Evolutionary conservation across 2,888 invertebrate species (phyloP), one percentile per base, ranked within the genome.

Genomic region (Erebia aethiops): DNA sequence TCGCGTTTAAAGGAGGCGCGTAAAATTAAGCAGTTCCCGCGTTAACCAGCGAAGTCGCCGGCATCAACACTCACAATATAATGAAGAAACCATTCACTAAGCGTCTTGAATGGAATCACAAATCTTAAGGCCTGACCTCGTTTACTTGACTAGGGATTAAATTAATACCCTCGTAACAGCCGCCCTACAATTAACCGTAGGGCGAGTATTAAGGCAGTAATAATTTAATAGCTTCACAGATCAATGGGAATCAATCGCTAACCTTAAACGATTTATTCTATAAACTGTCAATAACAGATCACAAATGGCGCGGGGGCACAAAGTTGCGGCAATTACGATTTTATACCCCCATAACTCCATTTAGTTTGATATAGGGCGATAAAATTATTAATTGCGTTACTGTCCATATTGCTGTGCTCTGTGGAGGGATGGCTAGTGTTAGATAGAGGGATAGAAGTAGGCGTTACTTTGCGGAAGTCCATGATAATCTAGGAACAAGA

Each of bases 251-350:
- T 65, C 61, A 58, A 67, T 67, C 67, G 49, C n/a, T 35, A 21
- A 57, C 64, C 46, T 49, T 67, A 57, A 64, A 70, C 64, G 68
- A 51, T 61, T 56, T 58, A 70, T 69, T 71, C 67, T 60, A 67
- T 66, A 71, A 73, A 67, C 65, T 69, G 73, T 66, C 73, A 73
- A 73, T 73, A 67, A 63, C 71, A 73, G 68, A 67, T 69, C 71
- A 58, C 71, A 69, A 69, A 67, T 66, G 58, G 62, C 69, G 46
- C 56, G 52, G 61, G 52, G 58, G 13, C 46, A 57, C 61, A 71
- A 67, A 67, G 51, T 46, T 68, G 57, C 67, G 67, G 71, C 64
- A 72, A 71, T 71, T 62, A 71, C 41, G 61, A 21, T 69, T 72
- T 67, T 67, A 69, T 62, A 62, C 46, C 66, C 62, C 52, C 43